Conservation (phyloP, 2,113 vertebrate species). For the Chlorodrepanis virens region DNA sequence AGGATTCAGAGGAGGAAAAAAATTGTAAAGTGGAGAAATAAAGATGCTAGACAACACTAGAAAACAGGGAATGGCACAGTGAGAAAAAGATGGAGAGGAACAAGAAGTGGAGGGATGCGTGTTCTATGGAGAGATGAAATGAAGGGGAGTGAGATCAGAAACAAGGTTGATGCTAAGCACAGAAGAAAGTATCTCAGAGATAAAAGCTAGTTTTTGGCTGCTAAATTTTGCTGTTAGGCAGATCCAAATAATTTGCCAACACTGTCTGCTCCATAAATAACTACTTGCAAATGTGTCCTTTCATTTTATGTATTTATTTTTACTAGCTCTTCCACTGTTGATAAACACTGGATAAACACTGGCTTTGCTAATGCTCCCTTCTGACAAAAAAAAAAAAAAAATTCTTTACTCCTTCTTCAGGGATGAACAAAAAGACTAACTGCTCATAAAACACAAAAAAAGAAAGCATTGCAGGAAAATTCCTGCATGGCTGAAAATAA, state of each 20-base stretch:
- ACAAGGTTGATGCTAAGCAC: not conserved
- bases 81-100: not conserved
- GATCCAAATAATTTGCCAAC: not conserved
- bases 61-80: not conserved
- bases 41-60: not conserved
- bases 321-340: not conserved
- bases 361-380: not conserved
- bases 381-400: not conserved
- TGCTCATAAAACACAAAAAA: slow-evolving; percentile 20
- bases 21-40: not conserved
- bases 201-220: not conserved
- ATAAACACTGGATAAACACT: not conserved
- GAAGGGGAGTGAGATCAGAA: not conserved
- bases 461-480: slow-evolving; percentile 9
- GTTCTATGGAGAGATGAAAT: not conserved
- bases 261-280: not conserved
- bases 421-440: slow-evolving; percentile 20
- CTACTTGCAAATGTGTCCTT: not conserved
- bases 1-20: not conserved
- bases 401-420: not conserved
- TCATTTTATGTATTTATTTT: not conserved
- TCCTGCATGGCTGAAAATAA: slow-evolving; percentile 53
- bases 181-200: not conserved
- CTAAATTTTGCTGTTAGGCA: not conserved
- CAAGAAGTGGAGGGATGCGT: not conserved